Evolutionary conservation across 2,888 invertebrate genomes (phyloP).

Genomic region (Drosophila silvestris): DNA sequence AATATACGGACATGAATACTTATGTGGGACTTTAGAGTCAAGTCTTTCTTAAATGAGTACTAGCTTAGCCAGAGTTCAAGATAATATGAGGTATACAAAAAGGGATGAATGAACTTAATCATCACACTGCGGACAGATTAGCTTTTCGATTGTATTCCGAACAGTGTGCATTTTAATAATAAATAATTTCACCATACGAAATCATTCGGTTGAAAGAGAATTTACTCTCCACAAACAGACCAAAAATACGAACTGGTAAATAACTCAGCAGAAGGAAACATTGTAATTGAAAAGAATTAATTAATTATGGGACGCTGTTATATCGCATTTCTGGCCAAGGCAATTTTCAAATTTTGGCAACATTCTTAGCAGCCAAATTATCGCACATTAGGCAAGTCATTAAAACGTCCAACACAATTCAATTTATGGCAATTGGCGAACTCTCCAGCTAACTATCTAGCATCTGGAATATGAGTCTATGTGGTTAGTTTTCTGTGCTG

Average conservation of each 20-base stretch:
- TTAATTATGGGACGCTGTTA: background rate
- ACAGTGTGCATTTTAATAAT: background rate
- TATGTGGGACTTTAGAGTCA: background rate
- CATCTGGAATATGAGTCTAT: constrained; percentile 35
- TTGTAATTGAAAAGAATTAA: constrained; percentile 19
- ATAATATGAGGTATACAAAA: background rate
- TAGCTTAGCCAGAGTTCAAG: background rate
- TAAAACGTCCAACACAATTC: constrained; percentile 45
- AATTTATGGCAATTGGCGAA: constrained; percentile 52
- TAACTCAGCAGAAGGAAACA: background rate
- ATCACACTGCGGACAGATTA: background rate
- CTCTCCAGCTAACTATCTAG: constrained; percentile 17
- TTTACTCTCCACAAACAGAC: background rate
- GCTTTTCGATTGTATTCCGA: background rate
- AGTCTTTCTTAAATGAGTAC: background rate
- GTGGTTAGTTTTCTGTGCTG: background rate
- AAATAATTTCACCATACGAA: background rate
- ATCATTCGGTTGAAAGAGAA: background rate
- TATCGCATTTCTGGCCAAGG: constrained; percentile 10
- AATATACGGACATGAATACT: too few relatives aligned
- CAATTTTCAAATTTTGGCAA: constrained; percentile 35
- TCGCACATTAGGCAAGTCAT: constrained; percentile 47
- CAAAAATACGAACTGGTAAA: background rate
- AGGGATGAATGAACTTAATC: background rate
- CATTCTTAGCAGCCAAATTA: constrained; percentile 33